phyloP scores from a whole-genome alignment of 1,140 invertebrate genomes.

The Eriocheir sinensis region DNA sequence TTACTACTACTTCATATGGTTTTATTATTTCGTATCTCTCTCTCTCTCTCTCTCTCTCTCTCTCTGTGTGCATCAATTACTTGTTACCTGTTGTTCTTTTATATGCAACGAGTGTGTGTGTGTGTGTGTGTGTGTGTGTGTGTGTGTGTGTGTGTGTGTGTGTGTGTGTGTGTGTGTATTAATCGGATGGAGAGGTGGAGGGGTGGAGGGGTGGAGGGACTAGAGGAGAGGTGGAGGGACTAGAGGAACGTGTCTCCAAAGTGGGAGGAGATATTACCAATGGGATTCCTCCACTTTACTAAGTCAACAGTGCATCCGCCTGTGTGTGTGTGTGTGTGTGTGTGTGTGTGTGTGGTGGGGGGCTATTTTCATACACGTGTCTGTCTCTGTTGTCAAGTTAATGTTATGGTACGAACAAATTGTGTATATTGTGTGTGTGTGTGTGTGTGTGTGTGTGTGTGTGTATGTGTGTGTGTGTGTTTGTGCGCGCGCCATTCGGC shows the following conservation, averaged over 20 bases:
- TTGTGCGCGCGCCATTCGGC: neutral
- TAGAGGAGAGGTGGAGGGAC: neutral
- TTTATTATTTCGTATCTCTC: too few relatives aligned
- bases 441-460: slow-evolving; percentile 13
- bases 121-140: too few relatives aligned
- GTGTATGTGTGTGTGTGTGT: neutral
- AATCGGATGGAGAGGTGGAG: neutral
- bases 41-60: neutral
- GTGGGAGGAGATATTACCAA: neutral
- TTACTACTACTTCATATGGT: too few relatives aligned
- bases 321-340: too few relatives aligned
- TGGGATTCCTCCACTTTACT: neutral
- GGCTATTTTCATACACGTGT: too few relatives aligned
- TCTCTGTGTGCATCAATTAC: neutral
- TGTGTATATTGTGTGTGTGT: neutral
- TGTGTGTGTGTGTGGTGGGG: too few relatives aligned
- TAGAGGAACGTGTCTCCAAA: neutral
- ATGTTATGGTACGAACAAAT: too few relatives aligned
- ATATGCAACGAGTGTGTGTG: too few relatives aligned
- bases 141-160: too few relatives aligned
- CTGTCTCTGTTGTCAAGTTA: too few relatives aligned
- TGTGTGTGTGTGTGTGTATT: too few relatives aligned
- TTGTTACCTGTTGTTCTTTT: neutral
- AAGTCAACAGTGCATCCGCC: too few relatives aligned
- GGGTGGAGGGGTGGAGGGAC: neutral